Conservation (phyloP, 2,113 vertebrate species). For the Muscicapa adusta region DNA sequence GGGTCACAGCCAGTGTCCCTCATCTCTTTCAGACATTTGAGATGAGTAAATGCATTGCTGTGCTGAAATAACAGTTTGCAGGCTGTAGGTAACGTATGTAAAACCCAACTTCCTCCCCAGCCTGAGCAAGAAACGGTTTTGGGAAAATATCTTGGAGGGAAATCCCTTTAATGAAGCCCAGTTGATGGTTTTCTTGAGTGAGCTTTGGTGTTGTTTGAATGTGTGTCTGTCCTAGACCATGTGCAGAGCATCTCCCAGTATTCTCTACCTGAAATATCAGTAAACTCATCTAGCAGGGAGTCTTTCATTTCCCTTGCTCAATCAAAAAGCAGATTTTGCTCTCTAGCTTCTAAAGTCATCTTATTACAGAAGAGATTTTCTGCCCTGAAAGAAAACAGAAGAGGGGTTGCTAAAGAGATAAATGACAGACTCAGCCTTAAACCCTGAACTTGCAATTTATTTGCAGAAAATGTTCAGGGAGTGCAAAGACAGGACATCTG, state of each 20-base stretch:
- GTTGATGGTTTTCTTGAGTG: not conserved
- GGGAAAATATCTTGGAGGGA: not conserved
- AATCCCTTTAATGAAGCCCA: not conserved
- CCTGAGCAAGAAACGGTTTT: not conserved
- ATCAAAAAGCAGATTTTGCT: not conserved
- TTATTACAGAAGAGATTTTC: not conserved
- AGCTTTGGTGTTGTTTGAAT: not conserved
- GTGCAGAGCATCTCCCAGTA: not conserved
- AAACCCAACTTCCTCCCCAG: not conserved
- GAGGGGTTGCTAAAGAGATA: conserved; percentile 22
- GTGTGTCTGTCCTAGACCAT: not conserved
- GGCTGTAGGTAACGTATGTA: not conserved
- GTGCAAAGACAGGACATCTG: conserved; percentile 40
- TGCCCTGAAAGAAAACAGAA: not conserved
- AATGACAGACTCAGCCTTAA: conserved; percentile 25
- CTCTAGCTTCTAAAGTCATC: not conserved
- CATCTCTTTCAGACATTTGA: not conserved
- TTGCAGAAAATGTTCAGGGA: conserved; percentile 8
- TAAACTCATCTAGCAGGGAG: not conserved
- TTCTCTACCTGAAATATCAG: not conserved
- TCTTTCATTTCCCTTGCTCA: not conserved
- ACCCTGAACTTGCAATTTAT: conserved; percentile 38
- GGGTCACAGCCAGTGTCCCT: not conserved
- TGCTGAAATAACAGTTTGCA: not conserved
- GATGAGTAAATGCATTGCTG: not conserved